Percentiles rank a stretch among this genome's conserved stretches.
Evolutionary conservation across 2,888 invertebrate genomes (phyloP).

Genomic region (Arge pagana): DNA sequence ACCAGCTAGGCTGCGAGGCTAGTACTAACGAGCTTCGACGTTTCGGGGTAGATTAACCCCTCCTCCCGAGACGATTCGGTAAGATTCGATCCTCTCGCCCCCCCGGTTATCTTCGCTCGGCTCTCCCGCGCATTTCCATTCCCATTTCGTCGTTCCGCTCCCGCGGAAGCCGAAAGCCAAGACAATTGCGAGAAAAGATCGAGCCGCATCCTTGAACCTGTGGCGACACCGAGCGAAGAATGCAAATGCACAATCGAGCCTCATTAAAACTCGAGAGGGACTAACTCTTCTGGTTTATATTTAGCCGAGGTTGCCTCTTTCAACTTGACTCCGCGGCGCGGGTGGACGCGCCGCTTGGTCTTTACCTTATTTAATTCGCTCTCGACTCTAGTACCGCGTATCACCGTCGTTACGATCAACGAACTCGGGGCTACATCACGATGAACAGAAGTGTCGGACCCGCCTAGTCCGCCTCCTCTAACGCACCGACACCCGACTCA

Average conservation of each 20-base stretch:
- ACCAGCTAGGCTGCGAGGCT: slow-evolving; percentile 42
- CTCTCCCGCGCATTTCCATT: not conserved
- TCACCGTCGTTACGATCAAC: too few species aligned
- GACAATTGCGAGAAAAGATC: not conserved
- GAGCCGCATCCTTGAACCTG: not conserved
- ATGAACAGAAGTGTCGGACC: too few species aligned
- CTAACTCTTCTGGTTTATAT: not conserved
- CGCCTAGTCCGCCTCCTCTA: too few species aligned
- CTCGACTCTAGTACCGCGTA: too few species aligned
- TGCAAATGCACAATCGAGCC: slow-evolving; percentile 14
- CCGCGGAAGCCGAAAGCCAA: not conserved
- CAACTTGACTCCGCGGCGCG: not conserved
- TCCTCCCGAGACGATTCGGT: too few species aligned
- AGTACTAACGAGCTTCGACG: slow-evolving; percentile 52
- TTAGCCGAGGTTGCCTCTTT: slow-evolving; percentile 1
- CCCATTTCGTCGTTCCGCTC: not conserved
- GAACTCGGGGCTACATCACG: too few species aligned
- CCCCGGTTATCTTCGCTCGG: not conserved
- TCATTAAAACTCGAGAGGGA: slow-evolving; percentile 1
- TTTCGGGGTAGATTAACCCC: slow-evolving; percentile 39
- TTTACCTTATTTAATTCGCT: not conserved
- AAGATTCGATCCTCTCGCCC: not conserved
- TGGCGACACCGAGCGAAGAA: not conserved
- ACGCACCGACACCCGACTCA: too few species aligned
- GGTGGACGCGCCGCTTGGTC: not conserved